Evolutionary conservation across 2,797 vertebrate species (phyloP).

Genomic region (Graptemys geographica): DNA sequence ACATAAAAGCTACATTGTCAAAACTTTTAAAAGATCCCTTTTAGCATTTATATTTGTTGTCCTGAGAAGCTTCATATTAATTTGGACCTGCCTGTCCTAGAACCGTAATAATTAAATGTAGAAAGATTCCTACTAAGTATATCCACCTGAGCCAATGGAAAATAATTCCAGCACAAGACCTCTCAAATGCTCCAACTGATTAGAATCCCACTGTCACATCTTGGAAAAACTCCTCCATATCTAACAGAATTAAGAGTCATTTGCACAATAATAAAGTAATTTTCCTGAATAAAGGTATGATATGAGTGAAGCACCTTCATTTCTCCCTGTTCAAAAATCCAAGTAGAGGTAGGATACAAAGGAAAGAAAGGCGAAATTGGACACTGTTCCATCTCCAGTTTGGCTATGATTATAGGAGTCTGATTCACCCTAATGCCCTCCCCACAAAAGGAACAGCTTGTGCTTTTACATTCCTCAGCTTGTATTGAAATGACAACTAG

Average conservation of each 20-base stretch:
- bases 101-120: not conserved
- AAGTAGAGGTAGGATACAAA: not conserved
- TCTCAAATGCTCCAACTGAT: not conserved
- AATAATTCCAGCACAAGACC: not conserved
- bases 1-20: not conserved
- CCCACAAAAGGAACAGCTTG: not conserved
- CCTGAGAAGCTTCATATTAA: not conserved
- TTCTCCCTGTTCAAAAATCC: not conserved
- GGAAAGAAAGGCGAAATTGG: not conserved
- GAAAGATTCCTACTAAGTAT: not conserved
- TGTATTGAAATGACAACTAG: not conserved
- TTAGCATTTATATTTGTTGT: not conserved
- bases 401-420: not conserved
- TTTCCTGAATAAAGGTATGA: not conserved
- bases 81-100: not conserved
- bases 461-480: not conserved
- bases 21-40: not conserved
- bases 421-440: not conserved
- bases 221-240: not conserved
- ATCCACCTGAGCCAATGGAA: not conserved
- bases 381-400: not conserved
- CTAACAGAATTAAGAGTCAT: rapidly evolving
- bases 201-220: rapidly evolving
- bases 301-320: not conserved
- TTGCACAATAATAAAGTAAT: not conserved